These are phyloP conservation scores for Poeciliopsis infans DNA, from an alignment of 2,797 vertebrate species.

Conservation along the genomic window DNA sequence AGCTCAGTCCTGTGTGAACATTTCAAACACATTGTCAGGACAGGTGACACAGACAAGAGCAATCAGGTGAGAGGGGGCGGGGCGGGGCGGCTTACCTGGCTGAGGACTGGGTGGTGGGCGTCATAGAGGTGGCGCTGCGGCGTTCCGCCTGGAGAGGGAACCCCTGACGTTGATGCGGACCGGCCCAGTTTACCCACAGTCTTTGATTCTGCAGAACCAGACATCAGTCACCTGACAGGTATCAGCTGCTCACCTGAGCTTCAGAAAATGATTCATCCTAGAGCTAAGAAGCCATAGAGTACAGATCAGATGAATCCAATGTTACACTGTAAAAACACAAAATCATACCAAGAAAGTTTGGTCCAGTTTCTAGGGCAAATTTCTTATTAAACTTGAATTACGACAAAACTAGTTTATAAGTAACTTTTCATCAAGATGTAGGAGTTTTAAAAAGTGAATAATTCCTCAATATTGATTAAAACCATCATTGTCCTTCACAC, in stretches of 20 bases:
- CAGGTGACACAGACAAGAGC: background rate
- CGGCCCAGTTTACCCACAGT: conserved; percentile 88
- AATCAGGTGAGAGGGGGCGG: conserved; percentile 6
- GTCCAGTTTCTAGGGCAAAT: too few species aligned
- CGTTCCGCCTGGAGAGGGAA: conserved; percentile 86
- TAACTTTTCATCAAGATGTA: too few species aligned
- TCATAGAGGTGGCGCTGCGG: conserved; percentile 87
- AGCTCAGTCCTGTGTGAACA: conserved; percentile 48
- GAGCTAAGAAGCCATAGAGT: background rate
- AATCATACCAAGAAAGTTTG: too few species aligned
- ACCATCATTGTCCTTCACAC: too few species aligned
- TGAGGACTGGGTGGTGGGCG: conserved; percentile 86
- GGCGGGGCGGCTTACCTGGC: conserved; percentile 86
- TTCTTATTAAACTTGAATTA: too few species aligned
- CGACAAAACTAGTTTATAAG: too few species aligned
- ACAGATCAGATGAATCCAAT: background rate
- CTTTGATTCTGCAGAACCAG: conserved; percentile 83
- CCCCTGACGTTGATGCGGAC: conserved; percentile 92
- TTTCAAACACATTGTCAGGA: conserved; percentile 12
- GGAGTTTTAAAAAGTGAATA: too few species aligned
- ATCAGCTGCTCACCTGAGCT: background rate
- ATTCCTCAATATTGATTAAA: too few species aligned
- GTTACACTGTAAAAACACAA: too few species aligned
- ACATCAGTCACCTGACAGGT: background rate
- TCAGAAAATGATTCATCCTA: background rate